Evolutionary conservation across 53 echinoderm and acorn worm genomes (phyloP), one percentile per base, ranked within the genome.

Genomic region (Echinometra lucunter): DNA sequence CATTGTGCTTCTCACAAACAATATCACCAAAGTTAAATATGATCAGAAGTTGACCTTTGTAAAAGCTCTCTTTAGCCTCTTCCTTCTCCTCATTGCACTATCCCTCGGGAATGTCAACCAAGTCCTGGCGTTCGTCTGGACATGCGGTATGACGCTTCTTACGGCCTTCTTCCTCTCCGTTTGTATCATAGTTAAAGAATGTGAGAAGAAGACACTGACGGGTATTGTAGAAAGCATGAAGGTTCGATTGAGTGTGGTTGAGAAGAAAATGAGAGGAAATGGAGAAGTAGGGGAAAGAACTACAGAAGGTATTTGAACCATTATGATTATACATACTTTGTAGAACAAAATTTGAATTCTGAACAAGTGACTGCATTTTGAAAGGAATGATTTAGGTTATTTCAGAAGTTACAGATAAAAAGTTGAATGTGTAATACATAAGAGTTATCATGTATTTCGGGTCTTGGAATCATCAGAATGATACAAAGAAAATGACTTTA

Each of bases 201-300:
- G 87, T 0, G 96, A 96, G 91, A n/a, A 90, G 44, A 95, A 96
- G 25, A 90, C 90, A n/a, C 53, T 96, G 37, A 63, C 83, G 0
- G 96, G 96, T 8, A 57, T 70, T 74, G 44, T 81, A 42, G 95
- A 94, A 55, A 91, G 94, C 12, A 90, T 95, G 80, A 87, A 42
- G 9, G 74, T 93, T 72, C 91, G 94, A 37, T 81, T 95, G 55
- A 47, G 85, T 9, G 16, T 47, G 27, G 53, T 85, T 49, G 85
- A 85, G 28, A 85, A 85, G 2, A n/a, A 13, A 15, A 30, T 11
- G 28, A 85, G 1, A 19, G 85, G 8, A 0, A 45, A 85, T n/a
- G 85, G 85, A 81, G 85, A 49, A 49, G 2, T 13, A 49, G 44
- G 23, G 44, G 44, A 44, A 12, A 72, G 30, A 72, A 3, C 18